These are phyloP conservation scores for Cydia splendana DNA, from an alignment of 1,140 invertebrate genomes.

Conservation along the genomic window DNA sequence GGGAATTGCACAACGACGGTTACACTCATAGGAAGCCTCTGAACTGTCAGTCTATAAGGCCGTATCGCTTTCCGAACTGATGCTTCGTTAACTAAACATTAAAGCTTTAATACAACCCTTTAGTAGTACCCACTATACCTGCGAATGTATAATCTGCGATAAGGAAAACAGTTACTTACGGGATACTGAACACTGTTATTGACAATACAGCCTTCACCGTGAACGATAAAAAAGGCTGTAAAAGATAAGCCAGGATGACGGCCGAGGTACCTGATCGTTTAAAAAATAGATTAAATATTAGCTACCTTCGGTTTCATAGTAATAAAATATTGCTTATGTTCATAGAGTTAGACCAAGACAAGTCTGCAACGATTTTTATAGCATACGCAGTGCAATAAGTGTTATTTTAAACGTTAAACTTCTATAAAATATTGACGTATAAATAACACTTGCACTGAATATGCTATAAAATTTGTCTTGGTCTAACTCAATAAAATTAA, in stretches of 20 bases:
- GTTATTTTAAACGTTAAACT: too few species aligned
- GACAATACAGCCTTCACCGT: constrained; percentile 35
- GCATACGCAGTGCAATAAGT: too few species aligned
- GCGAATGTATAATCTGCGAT: constrained; percentile 49
- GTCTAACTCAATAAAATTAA: too few species aligned
- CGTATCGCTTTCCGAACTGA: constrained; percentile 38
- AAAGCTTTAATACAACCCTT: constrained; percentile 51
- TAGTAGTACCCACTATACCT: constrained; percentile 40
- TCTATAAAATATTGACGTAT: too few species aligned
- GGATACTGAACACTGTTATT: constrained; percentile 41
- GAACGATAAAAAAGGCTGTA: constrained; percentile 37
- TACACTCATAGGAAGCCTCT: constrained; percentile 48
- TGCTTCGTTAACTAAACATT: constrained; percentile 39
- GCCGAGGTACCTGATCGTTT: constrained; percentile 1
- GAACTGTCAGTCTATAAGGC: constrained; percentile 49
- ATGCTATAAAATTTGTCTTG: too few species aligned
- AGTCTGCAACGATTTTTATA: too few species aligned
- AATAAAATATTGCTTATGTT: neutral
- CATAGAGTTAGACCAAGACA: neutral
- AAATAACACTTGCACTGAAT: too few species aligned
- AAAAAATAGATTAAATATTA: constrained; percentile 15
- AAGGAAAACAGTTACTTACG: constrained; percentile 50
- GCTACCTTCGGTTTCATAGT: neutral
- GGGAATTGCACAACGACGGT: constrained; percentile 74
- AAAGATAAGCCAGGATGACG: constrained; percentile 26